Evolutionary conservation across 1,140 invertebrate species (phyloP).

Genomic region (Calliopsis andreniformis): DNA sequence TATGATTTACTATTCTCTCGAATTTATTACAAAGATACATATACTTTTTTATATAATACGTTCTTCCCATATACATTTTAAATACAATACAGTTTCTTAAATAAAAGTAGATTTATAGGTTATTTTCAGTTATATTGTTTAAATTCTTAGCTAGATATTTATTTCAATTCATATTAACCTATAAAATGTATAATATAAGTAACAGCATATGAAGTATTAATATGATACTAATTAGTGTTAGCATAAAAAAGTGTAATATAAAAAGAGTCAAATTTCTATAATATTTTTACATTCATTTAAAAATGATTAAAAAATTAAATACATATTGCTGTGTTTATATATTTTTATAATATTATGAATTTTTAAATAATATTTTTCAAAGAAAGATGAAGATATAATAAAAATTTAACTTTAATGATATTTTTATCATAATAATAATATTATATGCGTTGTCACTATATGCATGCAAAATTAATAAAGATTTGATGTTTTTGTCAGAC

Average conservation of each 20-base stretch:
- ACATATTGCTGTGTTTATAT: too few relatives aligned
- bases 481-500: conserved; percentile 28
- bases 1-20: not conserved
- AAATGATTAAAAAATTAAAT: too few relatives aligned
- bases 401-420: too few relatives aligned
- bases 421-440: too few relatives aligned
- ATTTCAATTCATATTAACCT: conserved; percentile 18
- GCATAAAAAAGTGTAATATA: too few relatives aligned
- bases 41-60: too few relatives aligned
- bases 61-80: too few relatives aligned
- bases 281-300: not conserved
- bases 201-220: not conserved
- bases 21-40: not conserved
- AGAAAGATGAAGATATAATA: too few relatives aligned
- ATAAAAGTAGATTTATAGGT: conserved; percentile 9
- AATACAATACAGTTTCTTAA: not conserved
- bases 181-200: not conserved
- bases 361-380: not conserved
- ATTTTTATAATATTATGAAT: not conserved
- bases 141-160: not conserved
- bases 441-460: too few relatives aligned
- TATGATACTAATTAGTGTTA: too few relatives aligned
- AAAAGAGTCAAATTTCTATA: not conserved
- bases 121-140: conserved; percentile 7
- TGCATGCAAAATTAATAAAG: too few relatives aligned